Conservation (phyloP, 2,797 vertebrate genomes). For the Macroramphosus scolopax region DNA sequence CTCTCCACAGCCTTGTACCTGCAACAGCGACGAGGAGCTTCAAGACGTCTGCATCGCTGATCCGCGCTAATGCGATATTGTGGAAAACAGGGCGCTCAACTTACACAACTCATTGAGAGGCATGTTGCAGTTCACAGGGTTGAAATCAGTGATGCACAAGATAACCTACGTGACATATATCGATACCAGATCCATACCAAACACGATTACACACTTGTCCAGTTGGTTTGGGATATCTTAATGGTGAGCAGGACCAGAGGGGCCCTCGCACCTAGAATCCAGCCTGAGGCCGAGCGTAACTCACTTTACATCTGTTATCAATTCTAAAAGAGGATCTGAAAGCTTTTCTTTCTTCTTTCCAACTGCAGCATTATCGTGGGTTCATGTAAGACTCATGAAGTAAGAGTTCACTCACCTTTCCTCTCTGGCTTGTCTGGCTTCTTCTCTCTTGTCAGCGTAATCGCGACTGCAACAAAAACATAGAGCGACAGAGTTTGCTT, state of each 20-base stretch:
- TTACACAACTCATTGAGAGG: too few relatives aligned
- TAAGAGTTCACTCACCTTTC: slow-evolving; percentile 89
- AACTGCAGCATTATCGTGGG: slow-evolving; percentile 4
- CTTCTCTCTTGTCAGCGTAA: slow-evolving; percentile 90
- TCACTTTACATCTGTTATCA: slow-evolving; percentile 58
- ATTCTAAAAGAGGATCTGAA: slow-evolving; percentile 36
- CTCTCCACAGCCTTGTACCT: slow-evolving; percentile 95
- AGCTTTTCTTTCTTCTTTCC: slow-evolving; percentile 24
- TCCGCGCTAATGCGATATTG: too few relatives aligned
- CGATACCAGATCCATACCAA: slow-evolving; percentile 48
- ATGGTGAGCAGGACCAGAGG: slow-evolving; percentile 50
- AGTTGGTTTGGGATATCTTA: slow-evolving; percentile 54
- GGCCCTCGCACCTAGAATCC: slow-evolving; percentile 55
- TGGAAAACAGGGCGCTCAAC: too few relatives aligned
- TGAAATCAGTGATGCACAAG: background rate
- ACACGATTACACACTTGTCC: slow-evolving; percentile 69
- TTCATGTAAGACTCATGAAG: slow-evolving; percentile 6
- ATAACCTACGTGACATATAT: too few relatives aligned
- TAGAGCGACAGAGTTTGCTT: slow-evolving; percentile 28
- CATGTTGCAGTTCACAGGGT: slow-evolving; percentile 11
- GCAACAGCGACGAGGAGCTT: too few relatives aligned
- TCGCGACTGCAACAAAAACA: slow-evolving; percentile 80
- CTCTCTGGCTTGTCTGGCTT: slow-evolving; percentile 89
- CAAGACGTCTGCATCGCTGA: too few relatives aligned
- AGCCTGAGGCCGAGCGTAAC: slow-evolving; percentile 33